Base-by-base conservation (phyloP, 2,113 vertebrate genomes). In the Perccottus glenii region DNA sequence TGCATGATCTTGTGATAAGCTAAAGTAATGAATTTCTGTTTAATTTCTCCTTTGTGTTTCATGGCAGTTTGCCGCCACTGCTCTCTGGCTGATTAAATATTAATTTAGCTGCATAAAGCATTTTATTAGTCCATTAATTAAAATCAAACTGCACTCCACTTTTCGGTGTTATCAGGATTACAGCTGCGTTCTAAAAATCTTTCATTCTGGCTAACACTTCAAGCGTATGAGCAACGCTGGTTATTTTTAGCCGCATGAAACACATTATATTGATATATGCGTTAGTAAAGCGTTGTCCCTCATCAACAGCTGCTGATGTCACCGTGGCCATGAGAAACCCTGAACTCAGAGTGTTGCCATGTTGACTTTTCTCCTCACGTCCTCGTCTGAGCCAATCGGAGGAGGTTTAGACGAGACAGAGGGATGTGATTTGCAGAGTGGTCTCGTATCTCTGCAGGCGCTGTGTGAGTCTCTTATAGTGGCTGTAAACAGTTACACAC, bases 81-180 rank as follows among this genome's bases (percentile, higher is more conserved):
- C 73, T 78, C 74, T 78, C 70, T 40, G 55, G 57, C 61, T 83
- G 84, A 83, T 88, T 84, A 87, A 89, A 84, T 85, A 87, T 85
- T 84, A 32, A 87, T 87, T 76, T 58, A 57, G 61, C 71, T 64
- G 62, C 62, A 80, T 77, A 78, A 52, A 82, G 77, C 52, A 69
- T 81, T 85, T 87, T 73, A 87, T 85, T 67, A 75, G 69, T 55
- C 32, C 70, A 84, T 89, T 88, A 90, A 91, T 90, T 87, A 87
- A 70, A 82, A 72, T 77, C 67, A 16, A 56, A 60, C 56, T 71
- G 67, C 64, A 66, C 48, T 2, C 56, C 66, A 69, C 43, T 38
- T 47, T 67, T 52, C 19, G 67, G 56, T 52, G 78, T 81, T 36
- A 74, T 70, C 52, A 40, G 70, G 78, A 85, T 89, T 81, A 82